A percentile compares a stretch with the other conserved stretches of the same genome.
Evolutionary conservation across 2,797 vertebrate genomes (phyloP).

Genomic region (Platyrinchus mystaceus): DNA sequence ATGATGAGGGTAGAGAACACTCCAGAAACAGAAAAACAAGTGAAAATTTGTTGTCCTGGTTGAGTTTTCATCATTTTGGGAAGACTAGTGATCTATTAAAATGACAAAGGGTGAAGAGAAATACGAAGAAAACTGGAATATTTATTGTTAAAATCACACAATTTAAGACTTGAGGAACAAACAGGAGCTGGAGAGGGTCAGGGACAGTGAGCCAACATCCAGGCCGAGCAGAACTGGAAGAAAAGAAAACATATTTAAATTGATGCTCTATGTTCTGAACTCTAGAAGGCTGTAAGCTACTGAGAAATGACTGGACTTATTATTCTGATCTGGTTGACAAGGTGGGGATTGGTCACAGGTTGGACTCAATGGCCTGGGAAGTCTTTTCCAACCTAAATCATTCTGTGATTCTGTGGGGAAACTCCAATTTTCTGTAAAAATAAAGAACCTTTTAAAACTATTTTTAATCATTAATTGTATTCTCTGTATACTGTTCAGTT

Average conservation of each 20-base stretch:
- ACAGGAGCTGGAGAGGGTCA: neutral
- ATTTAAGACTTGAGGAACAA: neutral
- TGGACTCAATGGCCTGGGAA: neutral
- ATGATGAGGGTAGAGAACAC: neutral
- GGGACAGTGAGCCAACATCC: neutral
- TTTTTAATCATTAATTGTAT: neutral
- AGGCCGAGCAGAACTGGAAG: neutral
- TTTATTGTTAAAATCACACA: neutral
- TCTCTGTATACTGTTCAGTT: neutral
- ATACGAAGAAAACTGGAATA: neutral
- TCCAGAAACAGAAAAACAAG: rapidly evolving
- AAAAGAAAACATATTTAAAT: neutral
- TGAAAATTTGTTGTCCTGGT: neutral
- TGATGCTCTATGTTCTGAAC: neutral
- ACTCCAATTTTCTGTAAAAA: neutral
- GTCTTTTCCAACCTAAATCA: neutral
- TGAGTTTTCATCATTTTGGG: neutral
- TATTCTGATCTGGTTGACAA: neutral
- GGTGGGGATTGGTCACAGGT: neutral
- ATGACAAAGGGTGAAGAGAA: neutral
- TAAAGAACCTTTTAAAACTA: neutral
- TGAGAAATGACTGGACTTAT: neutral
- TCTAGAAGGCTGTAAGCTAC: neutral
- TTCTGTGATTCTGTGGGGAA: neutral
- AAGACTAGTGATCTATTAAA: neutral